These are phyloP conservation scores for Rotaria macrura DNA, from an alignment of 2,888 invertebrate genomes.

Conservation along the genomic window DNA sequence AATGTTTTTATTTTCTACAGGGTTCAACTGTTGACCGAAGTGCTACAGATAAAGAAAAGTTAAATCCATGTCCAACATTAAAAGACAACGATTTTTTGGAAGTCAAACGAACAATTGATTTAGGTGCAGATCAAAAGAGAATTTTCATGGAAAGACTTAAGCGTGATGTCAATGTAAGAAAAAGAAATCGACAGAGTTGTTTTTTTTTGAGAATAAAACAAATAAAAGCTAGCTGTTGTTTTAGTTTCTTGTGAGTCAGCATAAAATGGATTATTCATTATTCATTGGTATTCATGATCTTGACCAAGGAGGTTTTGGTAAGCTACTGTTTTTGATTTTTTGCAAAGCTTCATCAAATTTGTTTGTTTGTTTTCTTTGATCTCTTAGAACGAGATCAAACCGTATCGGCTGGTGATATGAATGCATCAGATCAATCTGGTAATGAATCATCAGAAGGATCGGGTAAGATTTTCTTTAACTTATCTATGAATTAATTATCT, in stretches of 20 bases:
- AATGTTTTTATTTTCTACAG: neutral
- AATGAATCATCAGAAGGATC: neutral
- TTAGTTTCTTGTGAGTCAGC: conserved; percentile 46
- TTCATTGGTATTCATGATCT: conserved; percentile 84
- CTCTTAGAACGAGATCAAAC: neutral
- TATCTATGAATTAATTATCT: too few species aligned
- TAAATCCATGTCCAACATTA: conserved; percentile 81
- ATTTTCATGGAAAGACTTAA: conserved; percentile 79
- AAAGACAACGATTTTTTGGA: conserved; percentile 99
- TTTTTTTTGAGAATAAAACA: neutral
- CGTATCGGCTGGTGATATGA: neutral
- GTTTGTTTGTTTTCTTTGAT: neutral
- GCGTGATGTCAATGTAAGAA: conserved; percentile 73
- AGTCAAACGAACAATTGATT: conserved; percentile 78
- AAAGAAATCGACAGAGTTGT: neutral
- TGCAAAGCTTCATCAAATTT: neutral
- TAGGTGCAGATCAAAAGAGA: conserved; percentile 80
- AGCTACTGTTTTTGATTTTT: neutral
- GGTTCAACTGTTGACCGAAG: conserved; percentile 96
- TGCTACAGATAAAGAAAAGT: conserved; percentile 84
- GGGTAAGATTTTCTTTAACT: neutral
- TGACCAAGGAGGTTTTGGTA: neutral
- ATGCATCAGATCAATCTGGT: neutral
- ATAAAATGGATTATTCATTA: conserved; percentile 59
- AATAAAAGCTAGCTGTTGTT: neutral